Conservation (phyloP, 2,888 invertebrate species). For the Chrysotoxum bicinctum region DNA sequence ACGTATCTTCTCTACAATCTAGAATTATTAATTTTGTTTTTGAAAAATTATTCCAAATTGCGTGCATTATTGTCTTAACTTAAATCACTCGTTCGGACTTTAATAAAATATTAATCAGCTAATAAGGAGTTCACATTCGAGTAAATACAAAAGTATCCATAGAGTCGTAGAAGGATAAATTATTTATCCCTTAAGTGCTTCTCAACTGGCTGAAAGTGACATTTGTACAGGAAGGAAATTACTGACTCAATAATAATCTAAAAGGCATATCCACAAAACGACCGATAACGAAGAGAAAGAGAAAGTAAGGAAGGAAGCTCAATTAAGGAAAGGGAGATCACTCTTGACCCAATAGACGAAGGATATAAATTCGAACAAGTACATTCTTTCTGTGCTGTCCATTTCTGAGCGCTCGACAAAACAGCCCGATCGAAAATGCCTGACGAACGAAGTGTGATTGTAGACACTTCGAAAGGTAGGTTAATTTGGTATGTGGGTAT, state of each 20-base stretch:
- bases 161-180: constrained; percentile 5
- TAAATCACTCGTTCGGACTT: not conserved
- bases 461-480: constrained; percentile 74
- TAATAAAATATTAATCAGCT: constrained; percentile 3
- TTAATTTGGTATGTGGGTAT: not conserved
- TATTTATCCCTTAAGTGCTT: constrained; percentile 23
- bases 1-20: not conserved
- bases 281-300: not conserved
- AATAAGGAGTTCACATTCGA: not conserved
- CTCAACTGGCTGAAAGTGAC: constrained; percentile 18
- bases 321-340: not conserved
- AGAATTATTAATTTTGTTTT: not conserved
- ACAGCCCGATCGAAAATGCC: constrained; percentile 68
- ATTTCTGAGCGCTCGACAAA: not conserved
- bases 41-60: not conserved
- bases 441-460: constrained; percentile 74
- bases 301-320: not conserved
- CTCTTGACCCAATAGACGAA: not conserved
- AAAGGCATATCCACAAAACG: not conserved
- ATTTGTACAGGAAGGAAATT: constrained; percentile 24
- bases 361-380: not conserved
- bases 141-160: not conserved
- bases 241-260: not conserved
- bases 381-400: not conserved
- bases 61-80: not conserved